Conservation (phyloP, 2,888 invertebrate species). For the Salpingus planirostris region DNA sequence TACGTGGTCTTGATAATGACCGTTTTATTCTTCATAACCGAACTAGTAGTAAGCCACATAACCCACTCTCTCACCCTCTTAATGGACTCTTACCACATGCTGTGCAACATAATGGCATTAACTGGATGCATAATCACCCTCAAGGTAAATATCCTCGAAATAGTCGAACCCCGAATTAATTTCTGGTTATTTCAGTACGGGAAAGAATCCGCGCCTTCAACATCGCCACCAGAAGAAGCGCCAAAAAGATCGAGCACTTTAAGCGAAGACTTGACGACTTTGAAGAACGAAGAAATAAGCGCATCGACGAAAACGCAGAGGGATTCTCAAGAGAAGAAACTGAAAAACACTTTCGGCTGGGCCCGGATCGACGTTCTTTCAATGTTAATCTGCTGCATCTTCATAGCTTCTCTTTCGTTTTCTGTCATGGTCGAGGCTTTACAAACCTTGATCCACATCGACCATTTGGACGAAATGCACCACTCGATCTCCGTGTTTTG, state of each 20-base stretch:
- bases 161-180: not conserved
- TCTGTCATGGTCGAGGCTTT: constrained; percentile 73
- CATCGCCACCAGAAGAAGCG: constrained; percentile 1
- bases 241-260: constrained; percentile 6
- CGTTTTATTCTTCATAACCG: constrained; percentile 66
- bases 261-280: constrained; percentile 15
- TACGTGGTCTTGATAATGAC: constrained; percentile 66
- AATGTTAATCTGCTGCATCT: constrained; percentile 70
- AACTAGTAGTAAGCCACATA: constrained; percentile 77
- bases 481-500: constrained; percentile 65
- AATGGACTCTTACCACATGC: constrained; percentile 88
- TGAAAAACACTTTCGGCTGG: constrained; percentile 89
- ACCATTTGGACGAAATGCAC: constrained; percentile 64
- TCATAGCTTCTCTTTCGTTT: constrained; percentile 74
- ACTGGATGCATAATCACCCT: constrained; percentile 69
- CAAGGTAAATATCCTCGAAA: constrained; percentile 62
- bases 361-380: constrained; percentile 82
- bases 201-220: not conserved
- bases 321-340: constrained; percentile 46
- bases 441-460: constrained; percentile 69
- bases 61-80: constrained; percentile 87
- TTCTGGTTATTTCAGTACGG: not conserved
- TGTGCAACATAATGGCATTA: constrained; percentile 86
- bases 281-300: not conserved
- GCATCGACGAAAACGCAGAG: constrained; percentile 13